Percentiles rank a stretch among this genome's conserved stretches.
Evolutionary conservation across 2,888 invertebrate genomes (phyloP).

Genomic region (Altica lythri): DNA sequence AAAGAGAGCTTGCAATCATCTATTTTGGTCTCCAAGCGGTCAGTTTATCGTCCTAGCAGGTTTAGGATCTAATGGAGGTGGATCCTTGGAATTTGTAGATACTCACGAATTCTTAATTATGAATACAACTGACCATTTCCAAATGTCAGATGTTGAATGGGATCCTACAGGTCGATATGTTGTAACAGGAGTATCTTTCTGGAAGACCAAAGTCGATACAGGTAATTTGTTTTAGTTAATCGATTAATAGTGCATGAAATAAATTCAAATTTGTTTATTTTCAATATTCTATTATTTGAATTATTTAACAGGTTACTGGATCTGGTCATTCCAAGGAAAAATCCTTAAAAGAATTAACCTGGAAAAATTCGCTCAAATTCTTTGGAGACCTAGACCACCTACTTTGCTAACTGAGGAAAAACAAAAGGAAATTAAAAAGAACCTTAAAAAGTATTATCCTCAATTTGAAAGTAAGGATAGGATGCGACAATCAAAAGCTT

Average conservation of each 20-base stretch:
- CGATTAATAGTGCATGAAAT: conserved; percentile 2
- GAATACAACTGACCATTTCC: conserved; percentile 91
- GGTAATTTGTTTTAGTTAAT: conserved; percentile 41
- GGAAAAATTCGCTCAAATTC: conserved; percentile 85
- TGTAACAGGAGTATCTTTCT: conserved; percentile 91
- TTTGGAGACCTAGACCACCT: conserved; percentile 95
- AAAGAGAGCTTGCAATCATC: conserved; percentile 85
- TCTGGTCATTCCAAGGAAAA: conserved; percentile 95
- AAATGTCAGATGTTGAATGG: conserved; percentile 96
- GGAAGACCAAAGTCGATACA: conserved; percentile 90
- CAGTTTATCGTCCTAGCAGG: conserved; percentile 95
- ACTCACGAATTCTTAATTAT: conserved; percentile 95
- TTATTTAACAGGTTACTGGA: conserved; percentile 83
- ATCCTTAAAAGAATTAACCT: conserved; percentile 80
- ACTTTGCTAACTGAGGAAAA: conserved; percentile 82
- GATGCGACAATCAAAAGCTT: conserved; percentile 87
- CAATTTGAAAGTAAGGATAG: conserved; percentile 97
- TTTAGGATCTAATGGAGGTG: conserved; percentile 82
- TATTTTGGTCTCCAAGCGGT: conserved; percentile 96
- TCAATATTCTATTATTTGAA: not conserved
- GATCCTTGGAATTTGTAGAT: conserved; percentile 93
- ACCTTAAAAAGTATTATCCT: conserved; percentile 94
- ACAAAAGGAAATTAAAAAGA: conserved; percentile 95
- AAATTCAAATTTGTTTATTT: not conserved
- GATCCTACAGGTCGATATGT: conserved; percentile 99